These are phyloP conservation scores for Colinus virginianus DNA, from an alignment of 2,113 vertebrate species.

Conservation along the genomic window DNA sequence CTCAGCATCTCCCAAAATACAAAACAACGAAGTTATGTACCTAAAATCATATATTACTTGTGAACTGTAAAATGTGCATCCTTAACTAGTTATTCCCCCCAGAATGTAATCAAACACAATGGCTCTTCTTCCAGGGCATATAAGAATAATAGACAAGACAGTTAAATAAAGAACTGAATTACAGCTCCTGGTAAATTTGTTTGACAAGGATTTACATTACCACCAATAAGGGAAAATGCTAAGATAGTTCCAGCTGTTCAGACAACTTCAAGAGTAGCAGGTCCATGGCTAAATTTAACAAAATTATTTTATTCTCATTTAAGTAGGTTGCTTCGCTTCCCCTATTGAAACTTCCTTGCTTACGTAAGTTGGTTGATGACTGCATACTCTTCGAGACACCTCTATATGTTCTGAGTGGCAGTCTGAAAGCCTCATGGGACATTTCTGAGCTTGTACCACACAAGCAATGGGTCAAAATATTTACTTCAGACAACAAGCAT, in stretches of 20 bases:
- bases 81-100: constrained; percentile 21
- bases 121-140: constrained; percentile 26
- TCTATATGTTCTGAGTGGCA: constrained; percentile 29
- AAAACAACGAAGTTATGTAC: constrained; percentile 42
- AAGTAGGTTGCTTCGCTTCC: neutral
- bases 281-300: neutral
- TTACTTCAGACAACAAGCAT: constrained; percentile 57
- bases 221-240: neutral
- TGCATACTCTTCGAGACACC: neutral
- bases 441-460: constrained; percentile 57
- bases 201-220: constrained; percentile 16
- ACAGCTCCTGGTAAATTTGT: constrained; percentile 2
- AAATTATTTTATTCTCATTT: neutral
- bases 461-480: constrained; percentile 63
- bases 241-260: neutral
- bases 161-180: constrained; percentile 23
- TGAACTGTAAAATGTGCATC: constrained; percentile 1
- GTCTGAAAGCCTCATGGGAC: constrained; percentile 8
- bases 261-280: neutral
- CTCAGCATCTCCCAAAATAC: constrained; percentile 16
- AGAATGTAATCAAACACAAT: constrained; percentile 48
- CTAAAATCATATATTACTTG: constrained; percentile 38
- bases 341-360: constrained; percentile 10
- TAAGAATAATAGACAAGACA: constrained; percentile 28
- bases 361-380: neutral